Percentiles rank a stretch among this genome's conserved stretches.
These are phyloP conservation scores for Microctenopoma stevenorrisi DNA, from an alignment of 2,797 vertebrate species.

Conservation along the genomic window DNA sequence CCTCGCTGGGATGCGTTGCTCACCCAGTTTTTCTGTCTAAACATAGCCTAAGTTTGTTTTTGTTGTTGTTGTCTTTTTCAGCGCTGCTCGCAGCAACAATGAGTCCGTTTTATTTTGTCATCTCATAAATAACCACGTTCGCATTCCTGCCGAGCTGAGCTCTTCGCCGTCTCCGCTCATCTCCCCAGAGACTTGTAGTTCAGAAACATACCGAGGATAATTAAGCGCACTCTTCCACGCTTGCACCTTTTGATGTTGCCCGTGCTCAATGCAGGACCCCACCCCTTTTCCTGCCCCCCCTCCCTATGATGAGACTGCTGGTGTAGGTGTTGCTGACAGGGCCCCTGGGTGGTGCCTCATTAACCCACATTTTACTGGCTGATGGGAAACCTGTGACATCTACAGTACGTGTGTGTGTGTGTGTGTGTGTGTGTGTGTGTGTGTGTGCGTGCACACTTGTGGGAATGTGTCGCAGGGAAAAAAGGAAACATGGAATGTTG, in stretches of 20 bases:
- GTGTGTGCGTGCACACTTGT: background rate
- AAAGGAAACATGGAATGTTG: constrained; percentile 50
- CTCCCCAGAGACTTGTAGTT: constrained; percentile 34
- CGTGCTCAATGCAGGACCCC: constrained; percentile 11
- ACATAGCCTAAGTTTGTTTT: background rate
- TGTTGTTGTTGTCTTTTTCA: background rate
- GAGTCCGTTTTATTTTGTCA: constrained; percentile 20
- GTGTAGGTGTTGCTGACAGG: constrained; percentile 59
- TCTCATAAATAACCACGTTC: constrained; percentile 21
- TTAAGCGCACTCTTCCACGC: constrained; percentile 47
- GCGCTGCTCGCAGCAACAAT: constrained; percentile 1
- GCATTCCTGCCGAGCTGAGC: constrained; percentile 17
- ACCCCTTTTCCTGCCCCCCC: constrained; percentile 22
- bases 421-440: constrained; percentile 1
- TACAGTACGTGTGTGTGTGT: background rate
- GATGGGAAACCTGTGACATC: constrained; percentile 34
- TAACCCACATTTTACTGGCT: constrained; percentile 74
- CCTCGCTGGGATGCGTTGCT: background rate
- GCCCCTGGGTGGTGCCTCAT: constrained; percentile 68
- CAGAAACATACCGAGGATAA: constrained; percentile 40
- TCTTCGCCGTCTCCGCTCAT: constrained; percentile 13
- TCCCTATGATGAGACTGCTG: constrained; percentile 38
- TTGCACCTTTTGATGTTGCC: constrained; percentile 61
- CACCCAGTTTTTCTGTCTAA: background rate
- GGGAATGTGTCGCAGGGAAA: constrained; percentile 25